A percentile compares a stretch with the other conserved stretches of the same genome.
These are phyloP conservation scores for Aix galericulata DNA, from an alignment of 2,113 vertebrate species.

Conservation along the genomic window DNA sequence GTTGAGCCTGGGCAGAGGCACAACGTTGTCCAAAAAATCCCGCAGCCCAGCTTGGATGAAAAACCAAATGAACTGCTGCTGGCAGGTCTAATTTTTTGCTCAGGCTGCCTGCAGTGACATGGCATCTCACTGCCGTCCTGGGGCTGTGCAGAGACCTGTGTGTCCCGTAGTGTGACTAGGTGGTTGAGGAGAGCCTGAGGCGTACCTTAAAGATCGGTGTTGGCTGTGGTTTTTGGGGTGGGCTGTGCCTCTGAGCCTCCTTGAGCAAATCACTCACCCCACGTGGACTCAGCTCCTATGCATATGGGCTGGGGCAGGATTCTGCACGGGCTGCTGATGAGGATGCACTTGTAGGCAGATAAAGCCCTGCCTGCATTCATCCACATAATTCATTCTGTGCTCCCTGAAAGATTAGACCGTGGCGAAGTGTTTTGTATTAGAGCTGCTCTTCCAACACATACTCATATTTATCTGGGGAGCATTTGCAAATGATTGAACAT, in stretches of 20 bases:
- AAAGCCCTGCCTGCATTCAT: background rate
- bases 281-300: background rate
- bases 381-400: background rate
- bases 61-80: background rate
- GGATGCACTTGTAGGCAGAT: accelerated
- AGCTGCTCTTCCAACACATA: background rate
- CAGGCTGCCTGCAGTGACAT: background rate
- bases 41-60: background rate
- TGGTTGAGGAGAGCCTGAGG: background rate
- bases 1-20: background rate
- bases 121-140: background rate
- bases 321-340: accelerated
- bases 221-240: background rate
- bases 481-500: constrained; percentile 37
- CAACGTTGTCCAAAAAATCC: background rate
- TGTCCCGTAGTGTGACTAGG: accelerated
- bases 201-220: background rate
- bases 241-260: background rate
- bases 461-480: background rate
- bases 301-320: accelerated
- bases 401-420: background rate
- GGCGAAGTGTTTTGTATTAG: background rate
- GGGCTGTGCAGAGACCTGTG: accelerated
- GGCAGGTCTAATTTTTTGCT: background rate
- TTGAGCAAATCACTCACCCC: too few relatives aligned